These are phyloP conservation scores for Puma concolor DNA, from an alignment of 2,113 vertebrate species.

Conservation along the genomic window DNA sequence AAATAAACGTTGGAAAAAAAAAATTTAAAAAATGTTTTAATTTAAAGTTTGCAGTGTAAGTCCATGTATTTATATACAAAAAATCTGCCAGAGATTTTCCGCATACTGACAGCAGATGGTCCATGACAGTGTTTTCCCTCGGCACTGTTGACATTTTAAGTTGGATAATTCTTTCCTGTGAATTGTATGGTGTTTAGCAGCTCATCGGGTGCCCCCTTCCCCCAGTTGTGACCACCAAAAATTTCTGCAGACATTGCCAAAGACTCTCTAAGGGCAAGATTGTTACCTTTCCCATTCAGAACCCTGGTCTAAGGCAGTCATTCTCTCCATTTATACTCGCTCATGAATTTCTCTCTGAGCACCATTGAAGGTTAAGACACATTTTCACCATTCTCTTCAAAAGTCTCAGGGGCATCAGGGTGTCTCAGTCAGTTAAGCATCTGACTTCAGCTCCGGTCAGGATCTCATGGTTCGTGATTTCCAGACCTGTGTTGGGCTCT, in stretches of 20 bases:
- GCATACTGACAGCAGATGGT: neutral
- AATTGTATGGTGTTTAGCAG: neutral
- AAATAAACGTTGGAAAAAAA: too few species aligned
- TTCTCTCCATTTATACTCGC: neutral
- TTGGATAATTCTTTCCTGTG: neutral
- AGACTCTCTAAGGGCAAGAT: neutral
- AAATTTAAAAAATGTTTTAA: neutral
- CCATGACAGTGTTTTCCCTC: neutral
- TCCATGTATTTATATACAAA: neutral
- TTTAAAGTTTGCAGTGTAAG: neutral
- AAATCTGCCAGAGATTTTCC: neutral
- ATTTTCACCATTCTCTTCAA: neutral
- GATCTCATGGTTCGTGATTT: too few species aligned
- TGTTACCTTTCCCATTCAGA: rapidly evolving
- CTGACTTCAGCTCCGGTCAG: too few species aligned
- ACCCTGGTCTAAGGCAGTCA: neutral
- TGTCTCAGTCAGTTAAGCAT: too few species aligned
- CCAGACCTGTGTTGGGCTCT: too few species aligned
- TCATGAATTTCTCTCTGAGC: neutral
- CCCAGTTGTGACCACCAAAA: neutral
- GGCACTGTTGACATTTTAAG: too few species aligned
- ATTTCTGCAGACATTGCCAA: neutral
- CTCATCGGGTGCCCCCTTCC: neutral
- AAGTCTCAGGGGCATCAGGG: neutral
- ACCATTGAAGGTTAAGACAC: neutral